phyloP scores from a whole-genome alignment of 1,140 invertebrate genomes.

The Luehdorfia chinensis region DNA sequence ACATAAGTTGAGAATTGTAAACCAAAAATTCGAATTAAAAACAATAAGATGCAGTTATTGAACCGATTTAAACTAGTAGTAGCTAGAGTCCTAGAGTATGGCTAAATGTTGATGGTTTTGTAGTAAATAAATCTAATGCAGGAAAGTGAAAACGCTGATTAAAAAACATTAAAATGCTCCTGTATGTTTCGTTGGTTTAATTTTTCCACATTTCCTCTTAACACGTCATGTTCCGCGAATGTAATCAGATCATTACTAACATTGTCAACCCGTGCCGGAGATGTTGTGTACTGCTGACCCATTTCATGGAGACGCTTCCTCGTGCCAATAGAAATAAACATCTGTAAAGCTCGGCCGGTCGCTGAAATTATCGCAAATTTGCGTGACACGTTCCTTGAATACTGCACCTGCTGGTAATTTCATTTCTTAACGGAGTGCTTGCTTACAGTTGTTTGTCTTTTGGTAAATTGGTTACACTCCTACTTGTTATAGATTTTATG shows the following conservation, averaged over 20 bases:
- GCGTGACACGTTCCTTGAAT: constrained; percentile 3
- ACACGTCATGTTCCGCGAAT: constrained; percentile 7
- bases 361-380: not conserved
- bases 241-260: not conserved
- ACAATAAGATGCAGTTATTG: no score
- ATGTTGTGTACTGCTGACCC: constrained; percentile 3
- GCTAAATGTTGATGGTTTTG: no score
- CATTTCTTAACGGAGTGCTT: not conserved
- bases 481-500: no score
- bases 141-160: no score
- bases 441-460: not conserved
- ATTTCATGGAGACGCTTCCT: constrained; percentile 1
- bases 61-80: no score
- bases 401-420: not conserved
- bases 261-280: not conserved
- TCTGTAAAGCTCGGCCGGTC: not conserved
- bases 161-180: no score
- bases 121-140: no score
- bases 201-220: no score
- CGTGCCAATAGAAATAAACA: constrained; percentile 13
- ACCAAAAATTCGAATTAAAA: no score
- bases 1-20: no score
- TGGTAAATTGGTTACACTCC: not conserved
- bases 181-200: no score
- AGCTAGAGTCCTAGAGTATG: no score